phyloP scores from a whole-genome alignment of 2,888 invertebrate genomes.

The Drosophila lacicola region DNA sequence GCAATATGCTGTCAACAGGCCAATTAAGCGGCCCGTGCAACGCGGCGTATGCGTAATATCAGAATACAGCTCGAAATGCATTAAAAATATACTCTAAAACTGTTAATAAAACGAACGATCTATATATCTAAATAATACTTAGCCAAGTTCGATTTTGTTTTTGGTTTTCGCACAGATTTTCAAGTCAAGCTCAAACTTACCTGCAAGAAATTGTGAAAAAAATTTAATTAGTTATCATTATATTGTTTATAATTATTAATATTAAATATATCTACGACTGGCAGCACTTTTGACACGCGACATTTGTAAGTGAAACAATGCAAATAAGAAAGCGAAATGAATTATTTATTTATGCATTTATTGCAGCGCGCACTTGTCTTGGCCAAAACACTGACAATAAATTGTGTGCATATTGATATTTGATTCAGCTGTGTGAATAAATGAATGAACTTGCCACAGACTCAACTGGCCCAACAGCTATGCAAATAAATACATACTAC shows the following conservation, averaged over 20 bases:
- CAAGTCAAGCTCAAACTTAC: constrained; percentile 14
- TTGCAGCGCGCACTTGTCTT: not conserved
- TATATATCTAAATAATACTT: constrained; percentile 16
- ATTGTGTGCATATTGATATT: constrained; percentile 30
- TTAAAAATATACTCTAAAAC: not conserved
- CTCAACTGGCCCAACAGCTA: constrained; percentile 42
- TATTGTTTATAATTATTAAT: constrained; percentile 1
- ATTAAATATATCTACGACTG: not conserved
- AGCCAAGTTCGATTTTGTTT: constrained; percentile 8
- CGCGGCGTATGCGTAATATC: constrained; percentile 35
- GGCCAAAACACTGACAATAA: no score
- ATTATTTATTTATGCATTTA: constrained; percentile 45
- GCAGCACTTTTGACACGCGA: constrained; percentile 57
- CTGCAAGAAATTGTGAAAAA: constrained; percentile 19
- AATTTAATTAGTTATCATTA: constrained; percentile 16
- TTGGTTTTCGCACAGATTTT: not conserved
- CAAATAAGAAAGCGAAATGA: constrained; percentile 20
- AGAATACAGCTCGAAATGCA: constrained; percentile 9
- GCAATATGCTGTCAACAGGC: constrained; percentile 1
- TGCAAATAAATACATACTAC: constrained; percentile 34
- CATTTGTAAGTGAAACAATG: constrained; percentile 34
- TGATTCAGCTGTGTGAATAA: constrained; percentile 3
- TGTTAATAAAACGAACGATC: not conserved
- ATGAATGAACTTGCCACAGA: constrained; percentile 51
- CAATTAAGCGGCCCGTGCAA: constrained; percentile 15